Base-by-base conservation (phyloP, 2,113 vertebrate genomes). In the Bos taurus region DNA sequence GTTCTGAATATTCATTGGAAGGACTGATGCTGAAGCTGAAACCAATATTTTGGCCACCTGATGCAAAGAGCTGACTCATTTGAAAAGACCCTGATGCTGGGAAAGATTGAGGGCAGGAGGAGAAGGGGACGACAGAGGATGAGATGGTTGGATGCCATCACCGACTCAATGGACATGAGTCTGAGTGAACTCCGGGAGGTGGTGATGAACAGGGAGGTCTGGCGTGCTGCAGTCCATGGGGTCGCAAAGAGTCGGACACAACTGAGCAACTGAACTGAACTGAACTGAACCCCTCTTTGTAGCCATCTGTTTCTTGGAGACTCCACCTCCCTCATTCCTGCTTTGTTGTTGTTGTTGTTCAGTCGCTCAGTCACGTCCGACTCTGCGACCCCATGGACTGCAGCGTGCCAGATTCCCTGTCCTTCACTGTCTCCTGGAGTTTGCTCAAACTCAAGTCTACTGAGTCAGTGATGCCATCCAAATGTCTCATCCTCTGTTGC, bases 231-330 rank as follows among this genome's bases (percentile, higher is more conserved):
- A 1, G 10, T 40, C 2, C 67, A 40, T 71, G 67, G n/a, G 4
- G 1, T 23, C 2, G 0, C 67, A 40, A 23, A 40, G 10, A 71
- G 19, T 1, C 1, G 2, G 19, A 71, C 67, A 23, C 0, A 0
- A 6, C 67, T 23, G 19, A 71, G n/a, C 1, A 36, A 62, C 28
- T 62, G 13, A 60, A 36, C 67, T 62, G 12, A 30, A 28, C 28
- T 71, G 33, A 67, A 4, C 8, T 67, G 19, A 71, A 36, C 19
- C 10, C 26, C 23, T n/a, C 43, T 28, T 33, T 33, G 78, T 33
- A 19, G n/a, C 64, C 30, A 15, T 30, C 28, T 81, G 54, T 62
- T 60, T 95, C 82, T n/a, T 43, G 21, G 40, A 59, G 5, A 3
- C 57, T 46, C 1, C 0, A 0, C 16, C 26, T 16, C 19, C n/a